Conservation (phyloP, 2,888 invertebrate species). For the Sarcophaga variegata region DNA sequence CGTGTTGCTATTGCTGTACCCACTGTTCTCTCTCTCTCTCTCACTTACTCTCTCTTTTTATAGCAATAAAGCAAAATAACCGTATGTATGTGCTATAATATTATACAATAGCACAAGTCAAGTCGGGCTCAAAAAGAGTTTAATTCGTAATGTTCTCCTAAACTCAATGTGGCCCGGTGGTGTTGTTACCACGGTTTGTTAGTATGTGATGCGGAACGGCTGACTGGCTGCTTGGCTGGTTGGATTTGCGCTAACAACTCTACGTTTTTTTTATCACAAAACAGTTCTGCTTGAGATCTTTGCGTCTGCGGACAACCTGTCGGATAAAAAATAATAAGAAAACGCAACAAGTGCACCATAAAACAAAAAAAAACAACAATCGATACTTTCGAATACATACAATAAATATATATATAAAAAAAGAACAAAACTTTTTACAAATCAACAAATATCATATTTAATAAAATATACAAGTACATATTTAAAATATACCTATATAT, state of each 20-base stretch:
- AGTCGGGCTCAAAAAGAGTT: slow-evolving; percentile 60
- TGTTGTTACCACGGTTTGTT: slow-evolving; percentile 56
- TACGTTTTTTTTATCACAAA: slow-evolving; percentile 57
- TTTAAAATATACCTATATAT: neutral
- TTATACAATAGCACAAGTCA: slow-evolving; percentile 42
- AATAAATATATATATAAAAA: slow-evolving; percentile 8
- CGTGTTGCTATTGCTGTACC: slow-evolving; percentile 17
- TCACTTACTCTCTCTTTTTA: neutral
- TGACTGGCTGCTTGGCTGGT: slow-evolving; percentile 51
- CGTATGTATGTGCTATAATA: slow-evolving; percentile 29
- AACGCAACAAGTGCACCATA: slow-evolving; percentile 56
- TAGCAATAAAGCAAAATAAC: neutral
- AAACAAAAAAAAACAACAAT: slow-evolving; percentile 16
- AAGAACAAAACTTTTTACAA: neutral
- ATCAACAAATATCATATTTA: neutral
- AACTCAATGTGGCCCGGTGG: slow-evolving; percentile 45
- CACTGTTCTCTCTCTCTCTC: slow-evolving; percentile 22
- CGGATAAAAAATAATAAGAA: slow-evolving; percentile 57
- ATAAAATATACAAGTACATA: neutral
- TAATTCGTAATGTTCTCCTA: slow-evolving; percentile 47
- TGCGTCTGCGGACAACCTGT: slow-evolving; percentile 70
- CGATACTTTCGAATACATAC: neutral
- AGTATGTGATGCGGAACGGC: slow-evolving; percentile 66
- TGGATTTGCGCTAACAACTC: slow-evolving; percentile 61
- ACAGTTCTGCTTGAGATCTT: slow-evolving; percentile 68